Evolutionary conservation across 2,797 vertebrate genomes (phyloP).

Genomic region (Ceryle rudis): DNA sequence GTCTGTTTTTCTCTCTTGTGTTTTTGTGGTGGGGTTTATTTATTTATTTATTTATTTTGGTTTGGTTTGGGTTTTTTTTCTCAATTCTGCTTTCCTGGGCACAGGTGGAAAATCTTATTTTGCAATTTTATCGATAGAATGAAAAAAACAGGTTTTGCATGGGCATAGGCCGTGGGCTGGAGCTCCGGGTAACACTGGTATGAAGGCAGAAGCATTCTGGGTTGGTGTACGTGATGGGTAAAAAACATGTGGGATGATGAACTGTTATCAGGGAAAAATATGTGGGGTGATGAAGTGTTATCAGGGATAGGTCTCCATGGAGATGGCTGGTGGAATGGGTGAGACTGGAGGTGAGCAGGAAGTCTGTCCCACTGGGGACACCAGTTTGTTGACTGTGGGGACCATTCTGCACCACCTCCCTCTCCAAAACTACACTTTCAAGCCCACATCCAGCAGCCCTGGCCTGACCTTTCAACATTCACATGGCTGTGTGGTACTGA

Average conservation of each 20-base stretch:
- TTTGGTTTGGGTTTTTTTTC: no score
- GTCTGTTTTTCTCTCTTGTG: not conserved
- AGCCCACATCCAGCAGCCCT: not conserved
- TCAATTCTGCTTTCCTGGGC: not conserved
- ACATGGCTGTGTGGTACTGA: accelerated
- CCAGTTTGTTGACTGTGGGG: not conserved
- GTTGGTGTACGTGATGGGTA: accelerated
- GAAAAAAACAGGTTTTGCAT: not conserved
- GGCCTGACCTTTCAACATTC: not conserved
- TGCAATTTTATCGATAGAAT: not conserved
- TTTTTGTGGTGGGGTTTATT: no score
- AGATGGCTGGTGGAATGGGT: not conserved
- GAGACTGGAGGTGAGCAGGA: not conserved
- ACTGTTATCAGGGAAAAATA: not conserved
- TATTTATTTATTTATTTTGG: no score
- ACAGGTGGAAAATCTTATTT: not conserved
- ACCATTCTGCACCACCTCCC: not conserved
- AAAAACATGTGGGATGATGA: not conserved
- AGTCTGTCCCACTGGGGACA: not conserved
- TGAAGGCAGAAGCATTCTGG: not conserved
- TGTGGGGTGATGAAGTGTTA: not conserved
- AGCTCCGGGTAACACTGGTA: not conserved
- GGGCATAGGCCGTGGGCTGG: not conserved
- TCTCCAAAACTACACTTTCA: not conserved
- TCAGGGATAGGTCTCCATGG: not conserved